A percentile compares a stretch with the other conserved stretches of the same genome.
These are phyloP conservation scores for Styela plicata DNA, from an alignment of 23 tunicate species.

Conservation along the genomic window DNA sequence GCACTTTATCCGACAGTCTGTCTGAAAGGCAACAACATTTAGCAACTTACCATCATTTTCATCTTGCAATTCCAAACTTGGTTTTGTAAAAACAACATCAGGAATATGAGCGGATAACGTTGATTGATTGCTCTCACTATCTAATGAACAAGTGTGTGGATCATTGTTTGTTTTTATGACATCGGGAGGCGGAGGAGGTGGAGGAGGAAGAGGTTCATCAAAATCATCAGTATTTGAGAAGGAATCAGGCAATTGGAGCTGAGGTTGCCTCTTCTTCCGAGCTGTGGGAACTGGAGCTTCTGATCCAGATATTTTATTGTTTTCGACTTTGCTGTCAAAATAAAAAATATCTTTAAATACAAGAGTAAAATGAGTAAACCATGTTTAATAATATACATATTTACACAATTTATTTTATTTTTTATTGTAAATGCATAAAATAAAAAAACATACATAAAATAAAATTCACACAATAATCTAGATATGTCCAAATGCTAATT, in stretches of 20 bases:
- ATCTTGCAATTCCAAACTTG: neutral
- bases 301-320: neutral
- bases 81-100: neutral
- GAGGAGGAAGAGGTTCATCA: neutral
- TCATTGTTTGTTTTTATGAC: conserved; percentile 1
- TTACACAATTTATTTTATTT: no score
- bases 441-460: neutral
- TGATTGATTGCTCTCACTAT: neutral
- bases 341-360: no score
- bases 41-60: neutral
- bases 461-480: neutral
- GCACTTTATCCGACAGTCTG: no score
- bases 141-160: neutral
- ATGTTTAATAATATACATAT: no score
- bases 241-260: neutral
- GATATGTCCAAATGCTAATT: neutral
- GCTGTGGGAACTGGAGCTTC: neutral
- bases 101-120: neutral
- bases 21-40: no score
- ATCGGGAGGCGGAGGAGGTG: conserved; percentile 18
- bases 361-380: no score
- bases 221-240: neutral
- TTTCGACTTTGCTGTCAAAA: neutral
- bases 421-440: neutral
- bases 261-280: neutral